Evolutionary conservation across 2,888 invertebrate genomes (phyloP).

Genomic region (Temnothorax rugatulus): DNA sequence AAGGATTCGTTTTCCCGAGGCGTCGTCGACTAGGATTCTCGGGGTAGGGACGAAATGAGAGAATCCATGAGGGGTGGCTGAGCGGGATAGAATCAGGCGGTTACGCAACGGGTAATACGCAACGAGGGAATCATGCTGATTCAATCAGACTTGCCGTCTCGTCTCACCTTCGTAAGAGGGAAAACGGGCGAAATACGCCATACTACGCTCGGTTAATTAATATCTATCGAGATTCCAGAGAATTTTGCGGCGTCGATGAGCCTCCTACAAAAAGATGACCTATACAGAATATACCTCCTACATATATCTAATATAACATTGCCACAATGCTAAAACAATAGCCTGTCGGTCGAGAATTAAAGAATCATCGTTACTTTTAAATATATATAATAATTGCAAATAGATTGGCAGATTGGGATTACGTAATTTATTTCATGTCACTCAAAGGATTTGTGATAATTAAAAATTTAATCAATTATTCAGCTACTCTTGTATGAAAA

Average conservation of each 20-base stretch:
- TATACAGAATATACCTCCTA: not conserved
- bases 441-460: not conserved
- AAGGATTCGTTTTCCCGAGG: slow-evolving; percentile 68
- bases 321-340: not conserved
- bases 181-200: slow-evolving; percentile 47
- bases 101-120: slow-evolving; percentile 69
- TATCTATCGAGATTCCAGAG: slow-evolving; percentile 59
- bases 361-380: not conserved
- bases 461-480: not conserved
- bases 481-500: not conserved
- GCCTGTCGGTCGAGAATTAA: not conserved
- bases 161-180: slow-evolving; percentile 40
- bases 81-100: slow-evolving; percentile 41
- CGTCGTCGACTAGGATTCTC: slow-evolving; percentile 46
- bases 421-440: slow-evolving; percentile 9
- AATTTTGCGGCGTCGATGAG: not conserved
- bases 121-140: slow-evolving; percentile 66
- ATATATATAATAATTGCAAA: not conserved
- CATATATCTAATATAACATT: not conserved
- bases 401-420: not conserved
- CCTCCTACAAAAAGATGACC: not conserved
- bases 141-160: slow-evolving; percentile 61
- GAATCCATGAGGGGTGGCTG: slow-evolving; percentile 27
- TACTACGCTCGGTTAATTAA: slow-evolving; percentile 65
- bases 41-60: slow-evolving; percentile 36